Percentiles rank a stretch among this genome's conserved stretches.
Evolutionary conservation across 2,797 vertebrate species (phyloP).

Genomic region (Cuculus canorus): DNA sequence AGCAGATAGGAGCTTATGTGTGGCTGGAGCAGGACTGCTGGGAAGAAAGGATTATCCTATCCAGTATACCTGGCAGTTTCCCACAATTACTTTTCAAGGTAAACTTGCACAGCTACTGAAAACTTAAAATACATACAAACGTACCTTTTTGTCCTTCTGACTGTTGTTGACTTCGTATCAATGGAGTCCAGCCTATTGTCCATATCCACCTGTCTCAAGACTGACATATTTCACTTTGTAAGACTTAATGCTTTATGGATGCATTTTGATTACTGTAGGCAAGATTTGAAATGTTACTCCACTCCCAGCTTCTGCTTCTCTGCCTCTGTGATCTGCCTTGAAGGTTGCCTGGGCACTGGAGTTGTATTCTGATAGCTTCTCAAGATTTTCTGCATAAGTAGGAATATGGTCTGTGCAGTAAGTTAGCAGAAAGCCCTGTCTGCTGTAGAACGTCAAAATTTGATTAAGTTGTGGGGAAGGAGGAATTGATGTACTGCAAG

Average conservation of each 20-base stretch:
- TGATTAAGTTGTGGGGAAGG: neutral
- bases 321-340: neutral
- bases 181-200: neutral
- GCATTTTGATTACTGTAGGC: neutral
- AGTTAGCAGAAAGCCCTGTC: neutral
- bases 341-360: neutral
- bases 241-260: neutral
- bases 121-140: neutral
- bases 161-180: neutral
- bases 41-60: neutral
- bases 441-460: neutral
- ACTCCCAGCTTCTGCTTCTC: neutral
- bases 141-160: neutral
- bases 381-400: neutral
- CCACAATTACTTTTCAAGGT: neutral
- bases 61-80: neutral
- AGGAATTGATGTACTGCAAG: neutral
- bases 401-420: neutral
- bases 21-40: neutral
- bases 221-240: accelerated
- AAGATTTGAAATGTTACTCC: neutral
- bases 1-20: neutral
- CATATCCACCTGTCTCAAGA: neutral
- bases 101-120: neutral
- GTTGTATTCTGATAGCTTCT: neutral